Evolutionary conservation across 1,140 invertebrate genomes (phyloP).

Genomic region (Medauroidea extradentata): DNA sequence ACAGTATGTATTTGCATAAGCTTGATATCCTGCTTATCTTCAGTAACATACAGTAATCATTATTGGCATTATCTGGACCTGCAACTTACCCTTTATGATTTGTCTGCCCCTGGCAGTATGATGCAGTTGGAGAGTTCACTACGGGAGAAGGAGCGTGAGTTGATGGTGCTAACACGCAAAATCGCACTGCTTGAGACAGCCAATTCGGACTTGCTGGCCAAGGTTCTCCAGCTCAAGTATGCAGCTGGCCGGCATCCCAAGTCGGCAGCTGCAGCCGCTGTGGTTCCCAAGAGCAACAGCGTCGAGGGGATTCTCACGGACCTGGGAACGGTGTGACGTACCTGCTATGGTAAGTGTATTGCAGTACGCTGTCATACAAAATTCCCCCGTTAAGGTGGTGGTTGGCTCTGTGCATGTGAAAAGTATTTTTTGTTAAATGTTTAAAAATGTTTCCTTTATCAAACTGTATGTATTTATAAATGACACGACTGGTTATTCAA

Average conservation of each 20-base stretch:
- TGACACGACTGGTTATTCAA: too few relatives aligned
- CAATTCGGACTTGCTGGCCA: conserved; percentile 34
- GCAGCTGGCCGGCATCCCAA: background rate
- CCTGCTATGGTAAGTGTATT: background rate
- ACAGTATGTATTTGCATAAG: too few relatives aligned
- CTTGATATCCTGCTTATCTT: too few relatives aligned
- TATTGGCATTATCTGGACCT: too few relatives aligned
- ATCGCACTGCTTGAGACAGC: conserved; percentile 33
- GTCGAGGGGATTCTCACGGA: conserved; percentile 17
- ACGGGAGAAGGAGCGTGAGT: conserved; percentile 32
- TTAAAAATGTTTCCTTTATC: too few relatives aligned
- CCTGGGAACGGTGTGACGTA: conserved; percentile 8
- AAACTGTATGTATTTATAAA: too few relatives aligned
- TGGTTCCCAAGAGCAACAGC: conserved; percentile 16
- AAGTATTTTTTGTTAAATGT: too few relatives aligned
- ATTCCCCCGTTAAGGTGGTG: too few relatives aligned
- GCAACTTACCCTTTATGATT: too few relatives aligned
- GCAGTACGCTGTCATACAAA: background rate
- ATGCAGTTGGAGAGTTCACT: conserved; percentile 30
- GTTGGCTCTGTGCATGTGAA: too few relatives aligned
- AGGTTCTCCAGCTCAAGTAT: conserved; percentile 34
- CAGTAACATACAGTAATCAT: too few relatives aligned
- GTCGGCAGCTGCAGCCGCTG: conserved; percentile 9
- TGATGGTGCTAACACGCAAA: conserved; percentile 33
- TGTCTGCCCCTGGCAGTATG: conserved; percentile 20